Percentiles rank a stretch among this genome's conserved stretches.
These are phyloP conservation scores for Pogonophryne albipinna DNA, from an alignment of 2,797 vertebrate genomes.

Conservation along the genomic window DNA sequence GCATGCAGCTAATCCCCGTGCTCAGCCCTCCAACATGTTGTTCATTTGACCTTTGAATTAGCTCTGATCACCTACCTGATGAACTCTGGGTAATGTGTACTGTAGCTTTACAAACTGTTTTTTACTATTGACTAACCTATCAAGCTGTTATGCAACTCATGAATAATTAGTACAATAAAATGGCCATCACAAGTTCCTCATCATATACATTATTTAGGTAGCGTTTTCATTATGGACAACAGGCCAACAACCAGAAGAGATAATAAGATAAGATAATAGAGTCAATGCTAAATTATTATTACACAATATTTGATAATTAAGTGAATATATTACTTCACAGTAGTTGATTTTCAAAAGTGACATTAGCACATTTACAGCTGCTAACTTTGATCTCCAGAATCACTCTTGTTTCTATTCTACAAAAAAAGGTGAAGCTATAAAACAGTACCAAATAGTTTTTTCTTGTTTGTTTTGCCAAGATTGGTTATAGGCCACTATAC, in stretches of 20 bases:
- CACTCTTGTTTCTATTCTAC: not conserved
- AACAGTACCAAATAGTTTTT: not conserved
- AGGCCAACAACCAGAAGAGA: not conserved
- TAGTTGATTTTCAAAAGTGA: not conserved
- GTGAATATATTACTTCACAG: not conserved
- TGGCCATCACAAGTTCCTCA: not conserved
- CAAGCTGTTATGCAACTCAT: not conserved
- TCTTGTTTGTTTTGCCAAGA: too few species aligned
- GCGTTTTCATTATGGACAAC: not conserved
- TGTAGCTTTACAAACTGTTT: not conserved
- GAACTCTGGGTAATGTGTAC: not conserved
- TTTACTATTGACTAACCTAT: not conserved
- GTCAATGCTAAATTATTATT: not conserved
- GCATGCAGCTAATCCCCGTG: slow-evolving; percentile 34
- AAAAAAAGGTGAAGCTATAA: not conserved
- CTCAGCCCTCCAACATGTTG: slow-evolving; percentile 16
- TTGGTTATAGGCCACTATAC: not conserved
- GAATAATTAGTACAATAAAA: slow-evolving; percentile 2
- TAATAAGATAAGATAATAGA: not conserved
- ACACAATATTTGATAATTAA: not conserved
- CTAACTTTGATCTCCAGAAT: too few species aligned
- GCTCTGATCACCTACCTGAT: slow-evolving; percentile 10
- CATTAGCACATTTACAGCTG: not conserved
- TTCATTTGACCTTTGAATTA: slow-evolving; percentile 28
- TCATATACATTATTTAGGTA: not conserved